These are phyloP conservation scores for Luscinia megarhynchos DNA, from an alignment of 2,797 vertebrate species.

Conservation along the genomic window DNA sequence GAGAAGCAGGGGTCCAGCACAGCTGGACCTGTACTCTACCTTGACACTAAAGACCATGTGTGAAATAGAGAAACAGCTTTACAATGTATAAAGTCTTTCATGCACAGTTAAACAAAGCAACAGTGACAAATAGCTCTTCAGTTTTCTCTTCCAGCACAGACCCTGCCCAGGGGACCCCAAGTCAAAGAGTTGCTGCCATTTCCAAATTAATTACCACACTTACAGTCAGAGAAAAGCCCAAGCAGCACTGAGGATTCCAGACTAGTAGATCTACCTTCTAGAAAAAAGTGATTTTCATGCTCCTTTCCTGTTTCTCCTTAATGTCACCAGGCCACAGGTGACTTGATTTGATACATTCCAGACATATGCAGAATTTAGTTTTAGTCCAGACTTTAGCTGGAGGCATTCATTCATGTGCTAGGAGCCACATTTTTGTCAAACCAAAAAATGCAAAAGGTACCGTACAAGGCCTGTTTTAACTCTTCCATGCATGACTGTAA, in stretches of 20 bases:
- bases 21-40: not conserved
- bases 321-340: not conserved
- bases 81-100: not conserved
- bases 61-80: not conserved
- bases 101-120: not conserved
- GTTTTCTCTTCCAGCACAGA: not conserved
- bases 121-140: not conserved
- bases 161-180: not conserved
- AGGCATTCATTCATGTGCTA: not conserved
- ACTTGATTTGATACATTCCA: not conserved
- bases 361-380: not conserved
- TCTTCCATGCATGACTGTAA: not conserved
- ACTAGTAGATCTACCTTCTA: not conserved
- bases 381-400: not conserved
- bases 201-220: not conserved
- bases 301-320: not conserved
- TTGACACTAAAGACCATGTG: accelerated
- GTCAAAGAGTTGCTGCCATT: not conserved
- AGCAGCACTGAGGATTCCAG: not conserved
- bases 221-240: not conserved
- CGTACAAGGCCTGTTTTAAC: not conserved
- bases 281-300: not conserved
- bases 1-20: not conserved
- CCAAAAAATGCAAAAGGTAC: not conserved
- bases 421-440: not conserved